Evolutionary conservation across 2,888 invertebrate genomes (phyloP).

Genomic region (Operophtera brumata): DNA sequence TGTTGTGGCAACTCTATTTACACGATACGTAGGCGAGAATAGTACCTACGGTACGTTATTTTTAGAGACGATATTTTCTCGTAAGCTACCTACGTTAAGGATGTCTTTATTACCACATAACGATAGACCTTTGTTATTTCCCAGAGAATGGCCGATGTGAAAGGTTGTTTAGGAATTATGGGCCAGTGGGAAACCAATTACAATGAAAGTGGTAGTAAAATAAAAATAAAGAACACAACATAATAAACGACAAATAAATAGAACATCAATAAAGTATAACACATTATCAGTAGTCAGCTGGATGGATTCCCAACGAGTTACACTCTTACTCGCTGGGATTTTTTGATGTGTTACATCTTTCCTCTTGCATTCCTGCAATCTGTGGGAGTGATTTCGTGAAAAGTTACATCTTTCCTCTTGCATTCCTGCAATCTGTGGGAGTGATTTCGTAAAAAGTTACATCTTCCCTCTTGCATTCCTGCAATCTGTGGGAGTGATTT

Average conservation of each 20-base stretch:
- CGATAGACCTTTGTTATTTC: constrained; percentile 20
- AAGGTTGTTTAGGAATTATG: constrained; percentile 18
- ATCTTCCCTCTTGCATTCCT: too few species aligned
- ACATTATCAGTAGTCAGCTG: not conserved
- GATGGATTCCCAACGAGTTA: too few species aligned
- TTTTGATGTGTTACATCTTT: too few species aligned
- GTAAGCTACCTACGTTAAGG: constrained; percentile 19
- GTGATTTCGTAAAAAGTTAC: too few species aligned
- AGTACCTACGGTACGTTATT: constrained; percentile 18
- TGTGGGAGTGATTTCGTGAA: too few species aligned
- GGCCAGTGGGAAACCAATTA: constrained; percentile 15
- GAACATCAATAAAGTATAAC: not conserved
- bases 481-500: too few species aligned
- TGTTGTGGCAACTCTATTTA: not conserved
- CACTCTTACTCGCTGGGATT: too few species aligned
- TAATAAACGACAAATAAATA: constrained; percentile 3
- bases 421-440: too few species aligned
- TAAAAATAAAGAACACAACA: constrained; percentile 5
- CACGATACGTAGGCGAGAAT: constrained; percentile 16
- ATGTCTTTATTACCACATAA: constrained; percentile 30
- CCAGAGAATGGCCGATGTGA: constrained; percentile 18
- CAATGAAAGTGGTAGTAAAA: constrained; percentile 16
- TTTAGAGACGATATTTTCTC: constrained; percentile 27
- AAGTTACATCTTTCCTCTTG: too few species aligned
- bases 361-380: too few species aligned